phyloP scores from a whole-genome alignment of 2,113 vertebrate genomes.

The Chionis minor region DNA sequence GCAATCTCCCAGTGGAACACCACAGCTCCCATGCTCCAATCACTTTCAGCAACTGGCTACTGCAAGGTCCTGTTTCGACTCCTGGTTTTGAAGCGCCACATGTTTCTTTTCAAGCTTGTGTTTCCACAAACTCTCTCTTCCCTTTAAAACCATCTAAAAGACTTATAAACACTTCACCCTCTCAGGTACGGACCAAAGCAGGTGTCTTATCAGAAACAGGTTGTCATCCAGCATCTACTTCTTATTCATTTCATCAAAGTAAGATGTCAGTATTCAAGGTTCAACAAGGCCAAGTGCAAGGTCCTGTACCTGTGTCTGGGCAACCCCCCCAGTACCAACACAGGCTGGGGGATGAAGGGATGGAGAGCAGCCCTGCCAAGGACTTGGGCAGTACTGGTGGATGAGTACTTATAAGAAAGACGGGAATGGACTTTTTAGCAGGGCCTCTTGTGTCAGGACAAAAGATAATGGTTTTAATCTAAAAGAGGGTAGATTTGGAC shows the following conservation, averaged over 20 bases:
- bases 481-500: background rate
- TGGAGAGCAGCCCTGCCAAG: background rate
- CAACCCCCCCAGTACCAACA: background rate
- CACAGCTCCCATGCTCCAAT: background rate
- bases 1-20: background rate
- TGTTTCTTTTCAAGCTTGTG: fast-evolving
- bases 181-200: background rate
- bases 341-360: background rate
- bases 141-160: background rate
- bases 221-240: background rate
- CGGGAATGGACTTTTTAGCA: background rate
- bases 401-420: background rate
- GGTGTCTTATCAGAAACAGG: background rate
- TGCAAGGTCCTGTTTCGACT: background rate
- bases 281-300: background rate
- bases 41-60: background rate
- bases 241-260: background rate
- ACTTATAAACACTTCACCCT: background rate
- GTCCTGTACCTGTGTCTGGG: background rate
- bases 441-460: background rate
- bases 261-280: background rate
- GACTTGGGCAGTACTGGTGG: no score
- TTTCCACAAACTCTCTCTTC: background rate
- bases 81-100: background rate
- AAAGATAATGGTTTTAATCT: background rate